Evolutionary conservation across 2,113 vertebrate species (phyloP).

Genomic region (Ceuthmochares aereus): DNA sequence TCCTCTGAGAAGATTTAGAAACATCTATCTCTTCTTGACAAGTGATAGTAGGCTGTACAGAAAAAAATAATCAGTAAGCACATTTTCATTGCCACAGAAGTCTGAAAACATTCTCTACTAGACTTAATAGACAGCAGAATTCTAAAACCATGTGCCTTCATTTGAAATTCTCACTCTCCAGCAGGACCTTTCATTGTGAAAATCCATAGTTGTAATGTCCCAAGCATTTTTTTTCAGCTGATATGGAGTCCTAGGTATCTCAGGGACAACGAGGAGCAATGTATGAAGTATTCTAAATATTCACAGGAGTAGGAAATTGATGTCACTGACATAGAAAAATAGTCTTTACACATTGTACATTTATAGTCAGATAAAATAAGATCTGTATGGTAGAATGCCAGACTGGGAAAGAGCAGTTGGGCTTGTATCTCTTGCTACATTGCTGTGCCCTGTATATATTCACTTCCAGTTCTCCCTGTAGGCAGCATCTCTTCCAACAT

Average conservation of each 20-base stretch:
- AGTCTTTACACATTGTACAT: slow-evolving; percentile 9
- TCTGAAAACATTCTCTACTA: background rate
- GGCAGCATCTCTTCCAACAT: background rate
- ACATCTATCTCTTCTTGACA: background rate
- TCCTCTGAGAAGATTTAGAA: background rate
- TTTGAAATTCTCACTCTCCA: background rate
- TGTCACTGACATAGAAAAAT: background rate
- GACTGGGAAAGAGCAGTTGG: background rate
- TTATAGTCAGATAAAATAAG: background rate
- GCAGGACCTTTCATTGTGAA: background rate
- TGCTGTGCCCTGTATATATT: background rate
- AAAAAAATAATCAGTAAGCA: background rate
- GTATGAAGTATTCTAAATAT: slow-evolving; percentile 33
- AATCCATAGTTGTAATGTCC: background rate
- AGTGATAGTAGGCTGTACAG: background rate
- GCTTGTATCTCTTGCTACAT: background rate
- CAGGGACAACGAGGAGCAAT: background rate
- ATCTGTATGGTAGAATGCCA: background rate
- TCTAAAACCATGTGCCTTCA: background rate
- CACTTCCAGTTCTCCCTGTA: background rate
- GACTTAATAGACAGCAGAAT: background rate
- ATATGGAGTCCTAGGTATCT: background rate
- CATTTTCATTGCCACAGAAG: background rate
- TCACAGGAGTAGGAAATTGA: background rate
- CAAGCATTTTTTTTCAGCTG: background rate